Base-by-base conservation (phyloP, 2,888 invertebrate genomes). In the Monoplex corrugatus region DNA sequence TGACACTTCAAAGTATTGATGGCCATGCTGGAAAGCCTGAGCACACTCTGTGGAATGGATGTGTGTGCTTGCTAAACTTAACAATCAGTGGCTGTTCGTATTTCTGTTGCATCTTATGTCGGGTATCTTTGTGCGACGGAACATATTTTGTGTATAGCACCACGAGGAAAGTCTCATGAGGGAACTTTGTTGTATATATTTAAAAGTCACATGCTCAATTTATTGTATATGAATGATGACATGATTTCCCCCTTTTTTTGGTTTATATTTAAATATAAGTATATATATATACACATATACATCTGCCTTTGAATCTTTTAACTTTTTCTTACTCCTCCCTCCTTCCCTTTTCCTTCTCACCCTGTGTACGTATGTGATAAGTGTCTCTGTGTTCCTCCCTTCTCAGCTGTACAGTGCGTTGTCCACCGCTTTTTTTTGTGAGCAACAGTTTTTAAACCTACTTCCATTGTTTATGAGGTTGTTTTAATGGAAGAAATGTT, bases 1-100 rank as follows among this genome's bases (percentile, higher is more conserved):
- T n/a, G n/a, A n/a, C n/a, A n/a, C n/a, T n/a, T n/a, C n/a, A n/a
- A n/a, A n/a, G n/a, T n/a, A n/a, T n/a, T n/a, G n/a, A n/a, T n/a
- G n/a, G n/a, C n/a, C n/a, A n/a, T n/a, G n/a, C n/a, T n/a, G n/a
- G n/a, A n/a, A n/a, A n/a, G n/a, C n/a, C n/a, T n/a, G n/a, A n/a
- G n/a, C n/a, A n/a, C n/a, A n/a, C n/a, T n/a, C n/a, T n/a, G n/a
- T n/a, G n/a, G n/a, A n/a, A n/a, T n/a, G n/a, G n/a, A n/a, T n/a
- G n/a, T n/a, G 32, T 80, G 78, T 80, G 43, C 23, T 80, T 10
- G 78, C 78, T 57, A 43, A 80, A 80, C 43, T 80, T 43, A 40
- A 43, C 43, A 40, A 43, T 43, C 40, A 40, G 40, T 28, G 43
- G 78, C 78, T 80, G 43, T 32, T 10, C n/a, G 8, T 32, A 10